Evolutionary conservation across 2,797 vertebrate species (phyloP), one percentile per base, ranked within the genome.

Genomic region (Malurus leucopterus): DNA sequence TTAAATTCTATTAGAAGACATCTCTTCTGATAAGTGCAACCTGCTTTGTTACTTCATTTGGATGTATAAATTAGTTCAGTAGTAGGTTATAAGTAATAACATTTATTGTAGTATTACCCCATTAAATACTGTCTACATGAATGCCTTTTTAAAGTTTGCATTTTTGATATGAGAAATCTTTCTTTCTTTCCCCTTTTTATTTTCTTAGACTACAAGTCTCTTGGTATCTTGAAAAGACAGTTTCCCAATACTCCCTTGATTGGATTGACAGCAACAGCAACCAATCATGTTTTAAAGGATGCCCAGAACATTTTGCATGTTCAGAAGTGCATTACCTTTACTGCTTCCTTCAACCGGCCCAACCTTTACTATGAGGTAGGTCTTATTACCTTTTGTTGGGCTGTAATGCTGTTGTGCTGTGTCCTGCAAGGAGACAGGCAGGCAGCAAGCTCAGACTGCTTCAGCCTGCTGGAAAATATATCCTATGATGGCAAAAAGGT

Each of bases 201-300:
- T 51, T 71, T 78, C 61, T 47, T 88, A 99, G 99, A 99, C 95
- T 99, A 99, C 90, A 99, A 99, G 75, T 96, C 98, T n/a, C 97
- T 99, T 80, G 99, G 99, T 20, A 99, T 99, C 92, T 95, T 99
- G 93, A 99, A 99, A 95, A 98, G 99, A 22, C 99, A 99, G 94
- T 99, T 99, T 92, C 98, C 99, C 30, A 98, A 95, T 11, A 95
- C 98, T 7, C 98, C 98, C 0, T 94, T 99, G 75, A 97, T 99
- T 8, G 99, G 99, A 22, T 96, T 99, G 92, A 99, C 99, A 5
- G 99, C 99, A 91, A 99, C 99, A 3, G 99, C 99, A 23, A 99
- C 99, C 49, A 98, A 97, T 90, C 98, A 97, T 2, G 98, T 99
- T 87, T 95, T 99, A 85, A 97, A 98, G 88, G 99, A 99, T 94